phyloP scores from a whole-genome alignment of 1,140 invertebrate genomes.

The Heliconius congener region DNA sequence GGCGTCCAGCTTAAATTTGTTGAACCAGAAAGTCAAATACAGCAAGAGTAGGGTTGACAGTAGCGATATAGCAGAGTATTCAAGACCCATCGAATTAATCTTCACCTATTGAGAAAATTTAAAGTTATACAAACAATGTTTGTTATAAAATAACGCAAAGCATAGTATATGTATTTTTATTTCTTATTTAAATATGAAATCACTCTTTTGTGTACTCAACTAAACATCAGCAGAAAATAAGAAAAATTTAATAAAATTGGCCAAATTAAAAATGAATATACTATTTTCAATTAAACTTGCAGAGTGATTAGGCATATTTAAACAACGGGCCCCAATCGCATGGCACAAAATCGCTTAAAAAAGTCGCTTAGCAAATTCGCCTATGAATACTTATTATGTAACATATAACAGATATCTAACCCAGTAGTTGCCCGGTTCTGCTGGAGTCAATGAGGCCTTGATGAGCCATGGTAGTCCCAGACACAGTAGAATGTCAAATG shows the following conservation, averaged over 20 bases:
- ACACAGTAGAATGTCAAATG: constrained; percentile 92
- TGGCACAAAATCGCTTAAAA: constrained; percentile 24
- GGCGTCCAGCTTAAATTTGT: constrained; percentile 91
- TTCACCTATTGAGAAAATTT: constrained; percentile 71
- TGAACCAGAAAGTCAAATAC: constrained; percentile 90
- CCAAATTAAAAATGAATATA: background rate
- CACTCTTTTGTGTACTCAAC: constrained; percentile 5
- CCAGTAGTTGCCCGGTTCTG: constrained; percentile 86
- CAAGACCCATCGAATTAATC: constrained; percentile 90
- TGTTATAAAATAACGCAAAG: constrained; percentile 18
- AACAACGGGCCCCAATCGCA: constrained; percentile 37
- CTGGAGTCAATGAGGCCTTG: constrained; percentile 90
- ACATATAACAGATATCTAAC: constrained; percentile 79
- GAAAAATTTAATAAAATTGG: background rate
- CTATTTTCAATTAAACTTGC: background rate
- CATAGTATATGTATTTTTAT: background rate
- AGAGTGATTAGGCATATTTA: constrained; percentile 31
- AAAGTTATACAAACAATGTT: constrained; percentile 31
- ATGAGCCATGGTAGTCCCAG: constrained; percentile 93
- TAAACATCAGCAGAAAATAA: background rate
- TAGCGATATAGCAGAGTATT: constrained; percentile 92
- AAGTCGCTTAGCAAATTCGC: constrained; percentile 33
- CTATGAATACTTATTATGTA: background rate
- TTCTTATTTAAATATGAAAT: constrained; percentile 32
- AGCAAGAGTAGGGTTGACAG: constrained; percentile 91